These are phyloP conservation scores for Nycticryphes semicollaris DNA, from an alignment of 2,113 vertebrate species.

Conservation along the genomic window DNA sequence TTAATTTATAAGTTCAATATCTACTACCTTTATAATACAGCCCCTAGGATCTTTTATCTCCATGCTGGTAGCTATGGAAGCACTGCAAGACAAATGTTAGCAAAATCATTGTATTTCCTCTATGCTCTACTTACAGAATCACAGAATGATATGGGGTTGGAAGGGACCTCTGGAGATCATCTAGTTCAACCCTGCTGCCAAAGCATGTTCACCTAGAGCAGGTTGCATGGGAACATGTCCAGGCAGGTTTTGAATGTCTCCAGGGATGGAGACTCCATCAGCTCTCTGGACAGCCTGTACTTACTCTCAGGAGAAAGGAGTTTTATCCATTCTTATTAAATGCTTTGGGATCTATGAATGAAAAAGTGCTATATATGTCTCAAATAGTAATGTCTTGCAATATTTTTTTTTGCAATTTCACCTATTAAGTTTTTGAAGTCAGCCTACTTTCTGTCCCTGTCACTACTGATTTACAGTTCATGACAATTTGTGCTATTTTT, in stretches of 20 bases:
- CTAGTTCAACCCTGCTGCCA: no score
- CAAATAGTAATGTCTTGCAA: neutral
- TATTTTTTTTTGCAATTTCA: neutral
- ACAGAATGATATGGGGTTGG: no score
- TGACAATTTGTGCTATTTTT: neutral
- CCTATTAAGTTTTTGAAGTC: neutral
- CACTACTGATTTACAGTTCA: neutral
- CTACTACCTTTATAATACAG: neutral
- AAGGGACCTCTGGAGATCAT: no score
- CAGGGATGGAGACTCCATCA: no score
- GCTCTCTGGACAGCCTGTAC: no score
- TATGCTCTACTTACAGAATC: neutral
- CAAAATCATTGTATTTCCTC: neutral
- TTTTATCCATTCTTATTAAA: neutral
- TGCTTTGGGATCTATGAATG: neutral
- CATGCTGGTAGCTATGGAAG: neutral
- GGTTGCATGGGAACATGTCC: no score
- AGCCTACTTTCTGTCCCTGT: neutral
- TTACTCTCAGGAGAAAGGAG: neutral
- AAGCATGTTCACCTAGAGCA: no score
- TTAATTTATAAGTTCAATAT: neutral
- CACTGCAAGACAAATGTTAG: neutral
- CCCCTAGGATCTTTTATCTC: neutral
- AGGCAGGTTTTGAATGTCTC: no score
- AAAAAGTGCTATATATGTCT: neutral